Conservation (phyloP, 2,113 vertebrate genomes). For the Pampusana beccarii region DNA sequence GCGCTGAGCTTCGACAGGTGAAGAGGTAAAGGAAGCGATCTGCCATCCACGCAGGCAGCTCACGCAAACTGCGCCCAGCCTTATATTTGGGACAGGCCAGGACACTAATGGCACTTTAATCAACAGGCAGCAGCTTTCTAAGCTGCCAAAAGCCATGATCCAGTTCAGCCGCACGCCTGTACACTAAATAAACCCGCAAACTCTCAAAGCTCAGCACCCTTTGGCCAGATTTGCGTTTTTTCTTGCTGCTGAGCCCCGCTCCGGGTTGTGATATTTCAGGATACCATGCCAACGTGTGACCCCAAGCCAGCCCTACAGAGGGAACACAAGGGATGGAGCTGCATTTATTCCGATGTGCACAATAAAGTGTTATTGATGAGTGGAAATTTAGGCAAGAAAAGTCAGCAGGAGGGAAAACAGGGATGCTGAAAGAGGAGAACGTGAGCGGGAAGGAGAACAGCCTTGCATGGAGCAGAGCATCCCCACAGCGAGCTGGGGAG, state of each 20-base stretch:
- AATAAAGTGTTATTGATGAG: background rate
- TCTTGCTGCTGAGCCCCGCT: no score
- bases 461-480: background rate
- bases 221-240: no score
- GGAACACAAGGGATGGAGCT: background rate
- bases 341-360: accelerated
- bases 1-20: background rate
- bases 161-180: no score
- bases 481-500: background rate
- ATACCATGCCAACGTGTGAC: background rate
- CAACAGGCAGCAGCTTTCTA: background rate
- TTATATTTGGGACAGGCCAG: background rate
- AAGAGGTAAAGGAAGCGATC: background rate
- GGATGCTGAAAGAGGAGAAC: background rate
- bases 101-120: no score
- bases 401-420: background rate
- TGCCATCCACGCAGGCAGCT: background rate
- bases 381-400: background rate
- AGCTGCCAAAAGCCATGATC: background rate
- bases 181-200: no score
- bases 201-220: no score
- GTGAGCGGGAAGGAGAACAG: background rate
- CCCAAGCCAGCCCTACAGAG: background rate
- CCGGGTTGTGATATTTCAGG: no score
- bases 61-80: background rate